Evolutionary conservation across 2,797 vertebrate species (phyloP).

Genomic region (Carcharodon carcharias): DNA sequence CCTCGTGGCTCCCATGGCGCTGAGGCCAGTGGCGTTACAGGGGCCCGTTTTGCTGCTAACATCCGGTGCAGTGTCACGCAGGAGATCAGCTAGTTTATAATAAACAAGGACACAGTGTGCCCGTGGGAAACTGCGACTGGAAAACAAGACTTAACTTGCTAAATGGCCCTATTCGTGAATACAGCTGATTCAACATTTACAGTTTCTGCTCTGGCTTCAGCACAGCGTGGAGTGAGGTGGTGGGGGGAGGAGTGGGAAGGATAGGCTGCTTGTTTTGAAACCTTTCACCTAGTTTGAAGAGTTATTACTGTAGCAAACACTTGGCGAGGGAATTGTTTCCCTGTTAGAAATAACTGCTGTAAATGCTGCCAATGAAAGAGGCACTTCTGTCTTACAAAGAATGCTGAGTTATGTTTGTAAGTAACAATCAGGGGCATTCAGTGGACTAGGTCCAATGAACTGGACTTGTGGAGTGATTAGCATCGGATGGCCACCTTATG

Average conservation of each 20-base stretch:
- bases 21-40: too few species aligned
- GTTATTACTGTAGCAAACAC: neutral
- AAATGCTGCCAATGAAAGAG: neutral
- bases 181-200: neutral
- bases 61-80: neutral
- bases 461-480: neutral
- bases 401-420: neutral
- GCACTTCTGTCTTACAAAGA: neutral
- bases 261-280: constrained; percentile 6
- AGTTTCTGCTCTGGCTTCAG: neutral
- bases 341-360: neutral
- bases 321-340: neutral
- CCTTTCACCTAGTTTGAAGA: constrained; percentile 24
- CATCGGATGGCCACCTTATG: too few species aligned
- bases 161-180: neutral
- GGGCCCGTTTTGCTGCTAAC: too few species aligned
- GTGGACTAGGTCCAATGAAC: too few species aligned
- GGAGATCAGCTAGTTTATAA: neutral
- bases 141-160: neutral
- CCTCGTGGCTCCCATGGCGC: too few species aligned
- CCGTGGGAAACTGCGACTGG: neutral
- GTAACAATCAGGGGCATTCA: neutral
- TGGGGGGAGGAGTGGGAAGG: neutral
- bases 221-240: neutral
- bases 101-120: neutral